These are phyloP conservation scores for Cygnus buccinator DNA, from an alignment of 2,113 vertebrate genomes.

Conservation along the genomic window DNA sequence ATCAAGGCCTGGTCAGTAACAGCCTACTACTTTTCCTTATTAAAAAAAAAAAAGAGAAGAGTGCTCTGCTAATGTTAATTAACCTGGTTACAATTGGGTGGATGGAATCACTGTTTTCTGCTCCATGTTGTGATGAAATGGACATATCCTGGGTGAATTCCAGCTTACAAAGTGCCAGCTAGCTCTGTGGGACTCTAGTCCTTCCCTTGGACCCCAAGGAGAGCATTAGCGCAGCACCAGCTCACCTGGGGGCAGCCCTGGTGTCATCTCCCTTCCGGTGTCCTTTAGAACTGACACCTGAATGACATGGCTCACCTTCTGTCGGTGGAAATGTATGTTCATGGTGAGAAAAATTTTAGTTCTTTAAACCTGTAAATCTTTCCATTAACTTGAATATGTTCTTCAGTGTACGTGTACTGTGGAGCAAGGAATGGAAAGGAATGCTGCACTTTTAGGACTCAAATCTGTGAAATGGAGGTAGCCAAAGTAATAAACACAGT, in stretches of 20 bases:
- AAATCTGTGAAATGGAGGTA: neutral
- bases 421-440: neutral
- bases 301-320: neutral
- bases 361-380: neutral
- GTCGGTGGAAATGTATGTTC: slow-evolving; percentile 18
- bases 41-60: neutral
- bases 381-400: neutral
- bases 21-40: neutral
- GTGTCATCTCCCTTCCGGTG: neutral
- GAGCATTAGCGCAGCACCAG: neutral
- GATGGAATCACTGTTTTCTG: neutral
- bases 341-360: neutral
- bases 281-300: neutral
- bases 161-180: neutral
- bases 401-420: neutral
- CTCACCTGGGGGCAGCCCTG: neutral
- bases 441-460: neutral
- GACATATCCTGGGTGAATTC: neutral
- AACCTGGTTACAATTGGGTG: neutral
- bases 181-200: neutral
- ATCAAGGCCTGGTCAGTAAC: neutral
- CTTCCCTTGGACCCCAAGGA: neutral
- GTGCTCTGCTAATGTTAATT: neutral
- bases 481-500: neutral
- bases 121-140: neutral